Percentiles rank a stretch among this genome's conserved stretches.
phyloP scores from a whole-genome alignment of 2,797 vertebrate species.

The Dipus sagitta region DNA sequence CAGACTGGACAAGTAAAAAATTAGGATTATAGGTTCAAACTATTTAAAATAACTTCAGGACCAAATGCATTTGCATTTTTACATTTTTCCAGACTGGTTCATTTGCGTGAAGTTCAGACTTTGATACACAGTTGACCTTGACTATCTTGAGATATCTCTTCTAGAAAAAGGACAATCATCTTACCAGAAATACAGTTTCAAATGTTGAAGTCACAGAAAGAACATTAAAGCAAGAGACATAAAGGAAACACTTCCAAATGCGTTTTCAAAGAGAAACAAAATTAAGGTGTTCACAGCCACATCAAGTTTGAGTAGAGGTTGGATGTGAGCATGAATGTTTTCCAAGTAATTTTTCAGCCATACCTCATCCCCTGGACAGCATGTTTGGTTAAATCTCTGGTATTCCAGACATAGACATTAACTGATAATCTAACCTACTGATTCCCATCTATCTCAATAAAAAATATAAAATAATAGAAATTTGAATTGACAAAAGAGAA shows the following conservation, averaged over 20 bases:
- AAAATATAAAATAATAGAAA: constrained; percentile 59
- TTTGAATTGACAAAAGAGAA: constrained; percentile 13
- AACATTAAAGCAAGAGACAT: background rate
- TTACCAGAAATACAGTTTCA: background rate
- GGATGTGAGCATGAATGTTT: background rate
- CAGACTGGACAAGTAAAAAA: background rate
- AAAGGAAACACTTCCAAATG: background rate
- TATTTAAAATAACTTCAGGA: constrained; percentile 33
- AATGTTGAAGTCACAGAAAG: background rate
- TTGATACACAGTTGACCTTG: background rate
- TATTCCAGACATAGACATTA: constrained; percentile 23
- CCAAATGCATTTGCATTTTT: background rate
- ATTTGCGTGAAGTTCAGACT: background rate
- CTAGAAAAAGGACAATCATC: background rate
- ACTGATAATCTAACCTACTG: background rate
- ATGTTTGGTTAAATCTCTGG: background rate
- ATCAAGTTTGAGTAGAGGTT: background rate
- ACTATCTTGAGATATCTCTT: background rate
- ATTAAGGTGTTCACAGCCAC: background rate
- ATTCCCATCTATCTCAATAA: background rate
- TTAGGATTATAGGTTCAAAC: background rate
- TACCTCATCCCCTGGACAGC: background rate
- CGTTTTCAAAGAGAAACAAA: constrained; percentile 23
- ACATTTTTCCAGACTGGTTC: background rate
- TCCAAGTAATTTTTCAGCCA: background rate